A percentile compares a stretch with the other conserved stretches of the same genome.
These are phyloP conservation scores for Ametastegia equiseti DNA, from an alignment of 2,888 invertebrate species.

Conservation along the genomic window DNA sequence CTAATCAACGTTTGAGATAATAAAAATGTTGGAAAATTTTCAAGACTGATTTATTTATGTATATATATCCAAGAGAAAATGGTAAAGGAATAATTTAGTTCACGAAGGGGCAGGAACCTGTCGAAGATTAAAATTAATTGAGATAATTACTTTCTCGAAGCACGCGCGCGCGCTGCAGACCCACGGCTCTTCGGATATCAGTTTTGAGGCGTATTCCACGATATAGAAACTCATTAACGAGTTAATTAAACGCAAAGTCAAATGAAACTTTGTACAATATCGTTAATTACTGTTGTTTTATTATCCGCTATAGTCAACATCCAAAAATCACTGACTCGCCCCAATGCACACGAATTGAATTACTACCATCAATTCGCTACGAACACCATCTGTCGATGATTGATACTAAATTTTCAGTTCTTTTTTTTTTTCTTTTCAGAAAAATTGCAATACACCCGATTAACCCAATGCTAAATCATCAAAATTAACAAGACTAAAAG, in stretches of 20 bases:
- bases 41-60: neutral
- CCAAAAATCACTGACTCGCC: neutral
- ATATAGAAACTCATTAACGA: conserved; percentile 39
- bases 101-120: neutral
- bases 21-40: neutral
- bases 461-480: neutral
- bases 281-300: neutral
- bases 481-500: conserved; percentile 4
- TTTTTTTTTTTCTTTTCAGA: neutral
- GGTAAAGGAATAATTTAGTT: neutral
- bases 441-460: neutral
- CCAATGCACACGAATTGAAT: neutral
- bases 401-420: too few species aligned
- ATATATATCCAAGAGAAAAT: neutral
- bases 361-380: neutral
- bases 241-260: conserved; percentile 35
- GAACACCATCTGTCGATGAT: neutral
- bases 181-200: neutral
- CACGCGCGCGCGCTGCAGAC: neutral
- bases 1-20: neutral
- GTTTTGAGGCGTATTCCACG: neutral
- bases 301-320: neutral
- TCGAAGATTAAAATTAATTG: conserved; percentile 30
- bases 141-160: conserved; percentile 19
- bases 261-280: neutral